Evolutionary conservation across 2,888 invertebrate species (phyloP), one percentile per base, ranked within the genome.

Genomic region (Melanotus villosus): DNA sequence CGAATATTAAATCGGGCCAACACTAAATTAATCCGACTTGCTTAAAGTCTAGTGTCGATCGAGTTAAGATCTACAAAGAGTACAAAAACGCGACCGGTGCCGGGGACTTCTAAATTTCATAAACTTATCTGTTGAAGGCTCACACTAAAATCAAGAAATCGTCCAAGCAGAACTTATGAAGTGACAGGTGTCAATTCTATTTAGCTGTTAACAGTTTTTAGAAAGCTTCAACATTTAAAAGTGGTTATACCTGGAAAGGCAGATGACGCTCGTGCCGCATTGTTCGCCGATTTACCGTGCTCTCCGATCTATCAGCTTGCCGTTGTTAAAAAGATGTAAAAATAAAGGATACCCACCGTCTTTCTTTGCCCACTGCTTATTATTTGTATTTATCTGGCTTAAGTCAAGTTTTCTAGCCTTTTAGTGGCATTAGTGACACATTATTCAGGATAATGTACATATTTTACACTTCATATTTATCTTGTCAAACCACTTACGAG

Each of bases 181-280:
- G 76, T 79, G 80, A 79, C 80, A 80, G 79, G 76, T 80, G 80
- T 77, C 80, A 78, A 78, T 79, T 76, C 73, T 70, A 60, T 70
- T 72, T 65, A 71, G 65, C 68, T 75, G 73, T 71, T 75, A 75
- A 74, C 71, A 72, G 73, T 73, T 75, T 73, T 73, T 72, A 73
- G 75, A 75, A 75, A 74, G 74, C 63, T 52, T 66, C 54, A 56
- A 54, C 59, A 54, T 64, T 45, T 52, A 50, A 65, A 60, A 70
- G 67, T 74, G 76, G 70, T 58, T 69, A 62, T 76, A 76, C 75
- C 76, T 75, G 75, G 76, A 74, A 74, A 70, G 75, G 73, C 77
- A 78, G 75, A 76, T 77, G 77, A 78, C 76, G 76, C 78, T 78
- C 77, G 78, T 77, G 78, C 78, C 76, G 47, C 75, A 75, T 76